These are phyloP conservation scores for Emydoidea blandingii DNA, from an alignment of 2,797 vertebrate species.

Conservation along the genomic window DNA sequence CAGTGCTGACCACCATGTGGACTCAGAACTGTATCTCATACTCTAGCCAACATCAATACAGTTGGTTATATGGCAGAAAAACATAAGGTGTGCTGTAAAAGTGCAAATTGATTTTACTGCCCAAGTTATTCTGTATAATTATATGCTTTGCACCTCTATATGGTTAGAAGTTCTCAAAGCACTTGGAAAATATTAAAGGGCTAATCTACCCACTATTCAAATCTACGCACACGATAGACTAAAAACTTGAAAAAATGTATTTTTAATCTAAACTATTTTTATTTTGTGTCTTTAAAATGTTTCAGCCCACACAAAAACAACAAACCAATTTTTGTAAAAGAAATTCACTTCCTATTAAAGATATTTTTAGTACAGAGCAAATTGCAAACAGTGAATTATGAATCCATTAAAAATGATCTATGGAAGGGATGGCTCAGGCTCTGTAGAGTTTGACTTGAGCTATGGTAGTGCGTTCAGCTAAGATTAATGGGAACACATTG, in stretches of 20 bases:
- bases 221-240: neutral
- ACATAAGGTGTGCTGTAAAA: neutral
- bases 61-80: neutral
- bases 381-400: neutral
- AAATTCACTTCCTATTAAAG: slow-evolving; percentile 22
- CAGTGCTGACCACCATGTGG: neutral
- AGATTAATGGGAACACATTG: neutral
- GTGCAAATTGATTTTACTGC: neutral
- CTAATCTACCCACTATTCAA: neutral
- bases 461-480: neutral
- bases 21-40: neutral
- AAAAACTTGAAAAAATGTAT: neutral
- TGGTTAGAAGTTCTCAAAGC: neutral
- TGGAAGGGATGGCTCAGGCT: slow-evolving; percentile 41
- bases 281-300: neutral
- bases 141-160: neutral
- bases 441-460: neutral
- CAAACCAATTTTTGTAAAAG: neutral
- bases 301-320: neutral
- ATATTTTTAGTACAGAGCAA: neutral
- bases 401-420: slow-evolving; percentile 18
- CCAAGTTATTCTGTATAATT: neutral
- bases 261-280: neutral
- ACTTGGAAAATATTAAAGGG: neutral
- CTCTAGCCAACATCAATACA: neutral